A percentile compares a stretch with the other conserved stretches of the same genome.
phyloP scores from a whole-genome alignment of 92 coral and sea anemone species.

The Desmophyllum pertusum region DNA sequence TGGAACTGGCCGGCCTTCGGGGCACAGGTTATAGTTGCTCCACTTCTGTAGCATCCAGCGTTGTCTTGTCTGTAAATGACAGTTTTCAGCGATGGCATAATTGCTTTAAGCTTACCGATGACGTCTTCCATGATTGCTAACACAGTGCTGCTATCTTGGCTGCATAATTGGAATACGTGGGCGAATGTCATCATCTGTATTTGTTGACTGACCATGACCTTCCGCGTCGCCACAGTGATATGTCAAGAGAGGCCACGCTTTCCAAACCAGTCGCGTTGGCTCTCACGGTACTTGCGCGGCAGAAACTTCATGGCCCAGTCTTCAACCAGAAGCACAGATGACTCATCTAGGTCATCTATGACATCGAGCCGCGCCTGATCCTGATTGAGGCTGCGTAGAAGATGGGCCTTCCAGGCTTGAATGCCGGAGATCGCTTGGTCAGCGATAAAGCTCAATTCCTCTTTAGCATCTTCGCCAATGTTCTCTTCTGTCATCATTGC shows the following conservation, averaged over 20 bases:
- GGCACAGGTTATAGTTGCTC: slow-evolving; percentile 31
- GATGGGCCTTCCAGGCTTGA: slow-evolving; percentile 62
- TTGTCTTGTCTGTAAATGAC: slow-evolving; percentile 48
- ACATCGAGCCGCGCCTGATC: slow-evolving; percentile 50
- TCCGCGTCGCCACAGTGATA: slow-evolving; percentile 51
- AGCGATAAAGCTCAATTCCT: slow-evolving; percentile 35
- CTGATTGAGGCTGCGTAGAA: slow-evolving; percentile 51
- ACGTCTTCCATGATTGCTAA: slow-evolving; percentile 51
- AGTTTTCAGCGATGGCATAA: slow-evolving; percentile 30
- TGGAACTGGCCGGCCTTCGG: slow-evolving; percentile 7
- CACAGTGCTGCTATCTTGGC: slow-evolving; percentile 47
- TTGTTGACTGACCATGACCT: slow-evolving; percentile 7
- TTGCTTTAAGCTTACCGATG: slow-evolving; percentile 38
- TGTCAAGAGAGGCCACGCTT: slow-evolving; percentile 63
- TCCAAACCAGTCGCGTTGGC: slow-evolving; percentile 59
- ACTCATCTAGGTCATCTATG: slow-evolving; percentile 28
- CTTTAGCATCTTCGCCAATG: slow-evolving; percentile 26
- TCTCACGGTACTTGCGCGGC: slow-evolving; percentile 55
- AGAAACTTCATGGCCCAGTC: slow-evolving; percentile 66
- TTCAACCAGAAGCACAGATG: slow-evolving; percentile 11
- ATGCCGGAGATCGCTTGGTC: slow-evolving; percentile 47
- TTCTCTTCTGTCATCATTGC: slow-evolving; percentile 12
- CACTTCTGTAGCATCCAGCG: slow-evolving; percentile 47
- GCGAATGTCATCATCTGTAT: slow-evolving; percentile 43
- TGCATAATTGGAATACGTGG: slow-evolving; percentile 43